Conservation (phyloP, 2,888 invertebrate species). For the Pandemis cinnamomeana region DNA sequence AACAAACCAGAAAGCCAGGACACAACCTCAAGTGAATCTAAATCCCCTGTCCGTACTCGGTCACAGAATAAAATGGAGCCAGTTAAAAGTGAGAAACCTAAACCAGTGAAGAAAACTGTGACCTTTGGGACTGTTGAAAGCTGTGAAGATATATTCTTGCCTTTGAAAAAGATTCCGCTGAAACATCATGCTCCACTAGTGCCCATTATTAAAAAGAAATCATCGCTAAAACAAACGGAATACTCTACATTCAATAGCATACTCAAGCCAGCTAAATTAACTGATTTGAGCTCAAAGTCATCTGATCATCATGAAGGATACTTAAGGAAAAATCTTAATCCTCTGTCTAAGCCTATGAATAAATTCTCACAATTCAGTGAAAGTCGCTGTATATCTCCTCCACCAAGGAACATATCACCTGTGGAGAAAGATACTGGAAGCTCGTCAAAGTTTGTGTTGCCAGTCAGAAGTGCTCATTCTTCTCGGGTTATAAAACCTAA, state of each 20-base stretch:
- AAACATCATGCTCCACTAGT: slow-evolving; percentile 86
- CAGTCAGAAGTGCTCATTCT: slow-evolving; percentile 92
- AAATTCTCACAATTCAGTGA: slow-evolving; percentile 79
- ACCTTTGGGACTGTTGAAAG: slow-evolving; percentile 87
- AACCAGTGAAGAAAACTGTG: slow-evolving; percentile 86
- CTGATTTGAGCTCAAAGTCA: slow-evolving; percentile 85
- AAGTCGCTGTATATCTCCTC: slow-evolving; percentile 77
- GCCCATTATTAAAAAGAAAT: slow-evolving; percentile 87
- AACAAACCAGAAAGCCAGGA: slow-evolving; percentile 59
- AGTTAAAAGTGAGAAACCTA: slow-evolving; percentile 72
- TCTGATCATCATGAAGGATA: slow-evolving; percentile 81
- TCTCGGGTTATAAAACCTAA: slow-evolving; percentile 95
- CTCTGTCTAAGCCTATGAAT: slow-evolving; percentile 76
- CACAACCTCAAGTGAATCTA: slow-evolving; percentile 60
- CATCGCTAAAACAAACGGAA: slow-evolving; percentile 82
- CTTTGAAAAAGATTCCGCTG: slow-evolving; percentile 82
- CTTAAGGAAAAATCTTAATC: slow-evolving; percentile 77
- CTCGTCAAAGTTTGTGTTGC: slow-evolving; percentile 88
- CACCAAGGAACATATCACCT: slow-evolving; percentile 73
- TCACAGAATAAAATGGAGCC: slow-evolving; percentile 83
- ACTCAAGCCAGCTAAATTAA: slow-evolving; percentile 86
- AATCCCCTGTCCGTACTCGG: slow-evolving; percentile 78
- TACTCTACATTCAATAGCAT: slow-evolving; percentile 85
- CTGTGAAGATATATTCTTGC: slow-evolving; percentile 85
- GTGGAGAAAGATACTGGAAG: slow-evolving; percentile 67